Evolutionary conservation across 2,797 vertebrate species (phyloP), one percentile per base, ranked within the genome.

Genomic region (Acanthiza pusilla): DNA sequence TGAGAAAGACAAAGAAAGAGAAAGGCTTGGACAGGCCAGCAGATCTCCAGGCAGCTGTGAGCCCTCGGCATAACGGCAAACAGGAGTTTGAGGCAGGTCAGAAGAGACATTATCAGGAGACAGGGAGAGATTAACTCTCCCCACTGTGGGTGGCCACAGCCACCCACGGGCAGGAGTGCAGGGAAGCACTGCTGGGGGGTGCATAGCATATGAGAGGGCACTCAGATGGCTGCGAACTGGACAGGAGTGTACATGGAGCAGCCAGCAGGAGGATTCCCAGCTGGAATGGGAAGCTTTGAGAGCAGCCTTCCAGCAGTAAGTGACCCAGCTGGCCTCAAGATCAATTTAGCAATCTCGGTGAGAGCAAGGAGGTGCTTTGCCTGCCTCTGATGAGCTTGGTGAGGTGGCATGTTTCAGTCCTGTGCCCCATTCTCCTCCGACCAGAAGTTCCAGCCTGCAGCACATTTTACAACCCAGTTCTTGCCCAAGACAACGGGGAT

Each of bases 241-340:
- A 19, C 48, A 9, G 0, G 0, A 73, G 17, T 27, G 50, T 70
- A n/a, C 0, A 1, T 7, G 68, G 55, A 43, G 14, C 1, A 11
- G 32, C 11, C 0, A 2, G 13, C 5, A 47, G 68, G 30, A 83
- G 27, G n/a, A 36, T n/a, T 80, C 40, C 73, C 10, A 34, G 19
- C 27, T 79, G 79, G 60, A 54, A 70, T 43, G 63, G 19, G 48
- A 21, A 2, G 18, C 47, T 85, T 70, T 73, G 55, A 51, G n/a
- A 76, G 47, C 26, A 73, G 79, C 36, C 19, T 76, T 54, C 23
- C 43, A 50, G 34, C 45, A 43, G 34, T 7, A 32, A 75, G 70
- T 57, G 14, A 60, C 27, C 22, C 51, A 30, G 25, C 16, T 67
- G 61, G n/a, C 13, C n/a, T 55, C 76, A 55, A 11, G 88, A 17